Conservation (phyloP, 2,113 vertebrate species). For the Pseudorectes ferrugineus region DNA sequence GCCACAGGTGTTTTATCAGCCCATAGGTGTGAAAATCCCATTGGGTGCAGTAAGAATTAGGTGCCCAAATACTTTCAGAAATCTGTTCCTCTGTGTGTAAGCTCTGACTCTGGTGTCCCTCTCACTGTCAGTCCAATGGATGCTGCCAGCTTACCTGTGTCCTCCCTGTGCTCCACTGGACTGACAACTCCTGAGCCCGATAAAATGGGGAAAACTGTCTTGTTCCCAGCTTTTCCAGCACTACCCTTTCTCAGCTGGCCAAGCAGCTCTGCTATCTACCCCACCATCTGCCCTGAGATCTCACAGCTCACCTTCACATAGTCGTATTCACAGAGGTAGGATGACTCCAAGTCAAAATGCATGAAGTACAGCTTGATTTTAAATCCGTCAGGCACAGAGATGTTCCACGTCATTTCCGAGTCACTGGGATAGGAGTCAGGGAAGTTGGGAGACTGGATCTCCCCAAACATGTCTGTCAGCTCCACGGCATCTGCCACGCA, state of each 20-base stretch:
- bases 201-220: background rate
- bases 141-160: background rate
- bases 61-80: background rate
- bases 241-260: background rate
- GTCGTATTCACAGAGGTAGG: constrained; percentile 96
- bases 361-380: constrained; percentile 89
- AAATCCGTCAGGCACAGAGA: constrained; percentile 84
- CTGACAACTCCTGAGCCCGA: background rate
- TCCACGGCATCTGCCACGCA: constrained; percentile 44
- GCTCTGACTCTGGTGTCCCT: background rate
- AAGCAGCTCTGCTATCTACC: background rate
- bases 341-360: constrained; percentile 95
- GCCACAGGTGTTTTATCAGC: background rate
- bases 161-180: background rate
- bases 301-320: constrained; percentile 85
- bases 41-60: background rate
- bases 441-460: constrained; percentile 86
- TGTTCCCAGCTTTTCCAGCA: background rate
- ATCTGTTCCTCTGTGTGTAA: background rate
- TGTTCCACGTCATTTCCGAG: constrained; percentile 81
- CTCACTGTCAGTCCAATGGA: background rate
- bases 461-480: constrained; percentile 81
- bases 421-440: constrained; percentile 89
- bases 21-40: background rate
- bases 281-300: background rate